Evolutionary conservation across 2,888 invertebrate genomes (phyloP).

Genomic region (Neocrepidodera transversa): DNA sequence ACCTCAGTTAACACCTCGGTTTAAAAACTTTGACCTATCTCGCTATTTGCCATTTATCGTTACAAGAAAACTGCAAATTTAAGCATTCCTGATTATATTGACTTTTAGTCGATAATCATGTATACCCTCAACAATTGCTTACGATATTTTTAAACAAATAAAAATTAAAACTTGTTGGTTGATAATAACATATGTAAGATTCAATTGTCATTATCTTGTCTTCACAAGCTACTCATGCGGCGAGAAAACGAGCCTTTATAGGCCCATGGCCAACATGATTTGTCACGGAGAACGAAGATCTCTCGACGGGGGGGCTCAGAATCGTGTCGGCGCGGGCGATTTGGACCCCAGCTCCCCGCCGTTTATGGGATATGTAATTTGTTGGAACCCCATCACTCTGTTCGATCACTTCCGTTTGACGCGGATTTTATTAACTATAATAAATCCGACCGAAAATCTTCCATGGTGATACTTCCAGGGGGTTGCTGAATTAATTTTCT

Average conservation of each 20-base stretch:
- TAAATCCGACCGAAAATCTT: slow-evolving; percentile 34
- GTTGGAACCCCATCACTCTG: slow-evolving; percentile 42
- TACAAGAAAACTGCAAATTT: too few relatives aligned
- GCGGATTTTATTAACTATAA: slow-evolving; percentile 36
- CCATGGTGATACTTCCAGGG: slow-evolving; percentile 21
- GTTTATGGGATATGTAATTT: slow-evolving; percentile 46
- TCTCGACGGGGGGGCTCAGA: slow-evolving; percentile 37
- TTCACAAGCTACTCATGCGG: slow-evolving; percentile 35
- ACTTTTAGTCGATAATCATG: too few relatives aligned
- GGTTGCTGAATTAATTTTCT: slow-evolving; percentile 32
- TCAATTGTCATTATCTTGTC: slow-evolving; percentile 31
- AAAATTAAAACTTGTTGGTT: slow-evolving; percentile 12
- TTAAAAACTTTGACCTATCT: too few relatives aligned
- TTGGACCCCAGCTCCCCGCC: slow-evolving; percentile 39
- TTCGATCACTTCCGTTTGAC: slow-evolving; percentile 43
- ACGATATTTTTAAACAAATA: too few relatives aligned
- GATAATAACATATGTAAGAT: slow-evolving; percentile 22
- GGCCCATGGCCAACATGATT: slow-evolving; percentile 37
- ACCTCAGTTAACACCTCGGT: too few relatives aligned
- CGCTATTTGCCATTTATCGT: too few relatives aligned
- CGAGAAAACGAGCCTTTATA: slow-evolving; percentile 30
- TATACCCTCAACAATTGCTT: too few relatives aligned
- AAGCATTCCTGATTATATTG: too few relatives aligned
- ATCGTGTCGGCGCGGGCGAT: neutral
- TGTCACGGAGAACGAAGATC: slow-evolving; percentile 43